Base-by-base conservation (phyloP, 2,113 vertebrate genomes). In the Ovibos moschatus region DNA sequence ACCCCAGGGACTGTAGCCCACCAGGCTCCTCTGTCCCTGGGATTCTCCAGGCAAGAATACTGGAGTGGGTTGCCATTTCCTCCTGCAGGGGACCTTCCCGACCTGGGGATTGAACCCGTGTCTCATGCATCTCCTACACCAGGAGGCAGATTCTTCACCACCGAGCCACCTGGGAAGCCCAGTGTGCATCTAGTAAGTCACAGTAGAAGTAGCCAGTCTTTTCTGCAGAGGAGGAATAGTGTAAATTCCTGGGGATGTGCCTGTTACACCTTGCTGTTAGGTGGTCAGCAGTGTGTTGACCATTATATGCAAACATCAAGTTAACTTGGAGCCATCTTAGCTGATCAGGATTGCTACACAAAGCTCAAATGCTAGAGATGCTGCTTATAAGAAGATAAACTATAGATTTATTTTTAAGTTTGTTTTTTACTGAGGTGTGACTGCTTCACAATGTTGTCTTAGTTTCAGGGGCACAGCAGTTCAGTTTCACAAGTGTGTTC, bases 271-370 rank as follows among this genome's bases (percentile, higher is more conserved):
- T 13, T 30, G 0, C 28, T 11, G 17, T 2, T 6, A 3, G 4
- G 6, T 4, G 27, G 19, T 5, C 86, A 28, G 58, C 45, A 16
- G 7, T 5, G 21, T 3, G 10, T 12, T 21, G 28, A 7, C 7
- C 15, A 0, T 9, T 6, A 33, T 2, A 11, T 25, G 27, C 43
- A 19, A 21, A 2, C 10, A 1, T 12, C 19, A 0, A 4, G 27
- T 15, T 55, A 45, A 28, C 55, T 36, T 3, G 2, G 13, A n/a
- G 21, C 33, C 50, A 5, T 28, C n/a, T 53, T 43, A 7, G 23
- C 43, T 7, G 5, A 25, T 89, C 17, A 50, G 7, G 78, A 71
- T n/a, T 4, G 71, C 21, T 30, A 2, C 3, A 3, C 16, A 9
- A 33, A 62, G 50, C 67, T 53, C 53, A 43, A 10, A 3, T 7